Conservation (phyloP, 1,140 invertebrate genomes). For the Grapholita molesta region DNA sequence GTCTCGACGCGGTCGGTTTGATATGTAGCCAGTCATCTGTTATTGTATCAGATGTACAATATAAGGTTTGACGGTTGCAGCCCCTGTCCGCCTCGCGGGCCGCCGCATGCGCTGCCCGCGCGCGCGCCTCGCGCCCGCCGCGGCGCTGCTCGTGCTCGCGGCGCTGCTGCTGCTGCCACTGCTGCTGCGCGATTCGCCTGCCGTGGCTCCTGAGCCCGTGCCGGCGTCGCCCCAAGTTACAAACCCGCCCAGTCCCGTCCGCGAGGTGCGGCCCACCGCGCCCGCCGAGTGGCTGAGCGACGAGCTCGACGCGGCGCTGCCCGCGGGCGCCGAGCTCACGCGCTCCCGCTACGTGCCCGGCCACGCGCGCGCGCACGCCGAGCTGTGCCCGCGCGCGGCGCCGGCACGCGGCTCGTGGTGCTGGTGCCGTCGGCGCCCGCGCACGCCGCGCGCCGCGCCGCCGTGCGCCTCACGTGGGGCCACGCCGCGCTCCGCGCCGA, state of each 20-base stretch:
- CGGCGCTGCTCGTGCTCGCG: neutral
- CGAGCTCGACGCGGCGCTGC: neutral
- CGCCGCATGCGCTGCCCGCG: constrained; percentile 17
- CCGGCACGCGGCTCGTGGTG: constrained; percentile 81
- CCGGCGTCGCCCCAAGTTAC: neutral
- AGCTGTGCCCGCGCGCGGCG: constrained; percentile 83
- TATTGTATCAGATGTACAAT: too few species aligned
- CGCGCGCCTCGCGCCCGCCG: neutral
- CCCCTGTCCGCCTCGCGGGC: neutral
- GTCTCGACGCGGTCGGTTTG: too few species aligned
- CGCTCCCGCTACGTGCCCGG: constrained; percentile 80
- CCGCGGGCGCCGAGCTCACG: constrained; percentile 32
- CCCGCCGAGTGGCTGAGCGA: neutral
- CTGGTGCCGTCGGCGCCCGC: constrained; percentile 86
- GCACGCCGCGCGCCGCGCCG: constrained; percentile 83
- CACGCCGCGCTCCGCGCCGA: constrained; percentile 84
- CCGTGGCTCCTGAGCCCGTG: neutral
- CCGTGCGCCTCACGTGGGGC: constrained; percentile 90
- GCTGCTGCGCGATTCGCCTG: neutral
- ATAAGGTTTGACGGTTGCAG: neutral
- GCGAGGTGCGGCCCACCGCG: neutral
- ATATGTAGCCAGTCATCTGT: too few species aligned
- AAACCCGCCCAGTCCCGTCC: neutral
- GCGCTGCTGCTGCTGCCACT: constrained; percentile 19
- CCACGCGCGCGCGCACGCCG: constrained; percentile 78